These are phyloP conservation scores for Listrodromus nycthemerus DNA, from an alignment of 2,888 invertebrate species.

Conservation along the genomic window DNA sequence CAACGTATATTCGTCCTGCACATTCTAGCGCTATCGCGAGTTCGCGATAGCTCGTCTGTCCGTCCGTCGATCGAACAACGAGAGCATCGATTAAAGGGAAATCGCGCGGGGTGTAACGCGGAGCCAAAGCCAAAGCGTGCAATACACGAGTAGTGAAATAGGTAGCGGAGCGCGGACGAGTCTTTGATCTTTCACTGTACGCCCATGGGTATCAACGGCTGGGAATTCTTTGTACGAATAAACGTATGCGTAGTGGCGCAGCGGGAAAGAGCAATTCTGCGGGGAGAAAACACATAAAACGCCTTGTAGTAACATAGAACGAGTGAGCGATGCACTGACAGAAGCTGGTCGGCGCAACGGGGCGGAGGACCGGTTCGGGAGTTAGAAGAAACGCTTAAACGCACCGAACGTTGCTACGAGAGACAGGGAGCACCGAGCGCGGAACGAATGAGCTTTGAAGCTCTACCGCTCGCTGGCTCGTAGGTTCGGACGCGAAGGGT, in stretches of 20 bases:
- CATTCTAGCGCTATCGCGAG: neutral
- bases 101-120: slow-evolving; percentile 15
- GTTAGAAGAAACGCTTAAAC: slow-evolving; percentile 10
- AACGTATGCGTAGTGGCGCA: slow-evolving; percentile 48
- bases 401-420: slow-evolving; percentile 23
- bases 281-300: slow-evolving; percentile 40
- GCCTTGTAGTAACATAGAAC: slow-evolving; percentile 36
- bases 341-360: neutral
- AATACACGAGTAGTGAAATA: slow-evolving; percentile 31
- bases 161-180: slow-evolving; percentile 29
- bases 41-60: slow-evolving; percentile 1
- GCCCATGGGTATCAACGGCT: slow-evolving; percentile 50
- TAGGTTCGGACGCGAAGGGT: slow-evolving; percentile 16
- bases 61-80: slow-evolving; percentile 35
- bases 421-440: slow-evolving; percentile 14
- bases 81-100: slow-evolving; percentile 38
- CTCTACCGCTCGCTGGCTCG: slow-evolving; percentile 8
- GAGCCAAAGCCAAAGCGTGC: slow-evolving; percentile 48
- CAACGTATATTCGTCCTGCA: slow-evolving; percentile 7
- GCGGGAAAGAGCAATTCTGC: slow-evolving; percentile 51
- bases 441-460: slow-evolving; percentile 26
- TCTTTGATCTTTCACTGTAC: slow-evolving; percentile 52
- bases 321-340: neutral
- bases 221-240: slow-evolving; percentile 61
- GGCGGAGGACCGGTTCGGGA: neutral